Base-by-base conservation (phyloP, 2,113 vertebrate genomes). In the Porphyrio hochstetteri region DNA sequence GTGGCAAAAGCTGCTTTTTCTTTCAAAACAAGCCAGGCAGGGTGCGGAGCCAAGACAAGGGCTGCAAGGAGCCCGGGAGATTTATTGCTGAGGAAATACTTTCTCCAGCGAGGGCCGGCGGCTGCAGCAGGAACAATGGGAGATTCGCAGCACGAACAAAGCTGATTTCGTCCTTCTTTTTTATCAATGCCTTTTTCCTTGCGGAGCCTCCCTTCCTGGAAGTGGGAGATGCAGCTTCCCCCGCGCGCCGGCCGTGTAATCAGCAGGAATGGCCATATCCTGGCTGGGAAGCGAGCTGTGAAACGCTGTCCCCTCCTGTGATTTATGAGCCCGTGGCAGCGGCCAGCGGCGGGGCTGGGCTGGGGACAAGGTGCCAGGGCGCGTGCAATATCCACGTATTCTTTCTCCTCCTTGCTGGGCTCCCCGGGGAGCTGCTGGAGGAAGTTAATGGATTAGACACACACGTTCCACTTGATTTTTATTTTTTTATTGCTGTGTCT, bases 151-250 rank as follows among this genome's bases (percentile, higher is more conserved):
- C 70, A 24, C 95, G 93, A 93, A 96, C 96, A 95, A 96, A 96
- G 95, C 97, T 95, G 96, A 95, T 97, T 93, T 96, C 93, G 94
- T 96, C 92, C 92, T 94, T 83, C 97, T 97, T 97, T 46, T 98
- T 98, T 98, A 98, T 98, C 98, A 93, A 90, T 97, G 97, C 97
- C 48, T 96, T 97, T 98, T 98, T 98, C 98, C 98, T 97, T 93
- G 67, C 90, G 96, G 98, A 98, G 80, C 98, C 98, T 99, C 98
- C 98, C 98, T 99, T 99, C 98, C 99, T 99, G 98, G 97, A 97
- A 96, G 96, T 97, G 96, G 95, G 96, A 97, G 97, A 96, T 95
- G 95, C 92, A 95, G 95, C 95, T 97, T 97, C 95, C 95, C 94
- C 95, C 95, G 78, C 88, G 95, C 93, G 84, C 96, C 24, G 72